phyloP scores from a whole-genome alignment of 2,888 invertebrate genomes.

The Ypsolopha scabrella region DNA sequence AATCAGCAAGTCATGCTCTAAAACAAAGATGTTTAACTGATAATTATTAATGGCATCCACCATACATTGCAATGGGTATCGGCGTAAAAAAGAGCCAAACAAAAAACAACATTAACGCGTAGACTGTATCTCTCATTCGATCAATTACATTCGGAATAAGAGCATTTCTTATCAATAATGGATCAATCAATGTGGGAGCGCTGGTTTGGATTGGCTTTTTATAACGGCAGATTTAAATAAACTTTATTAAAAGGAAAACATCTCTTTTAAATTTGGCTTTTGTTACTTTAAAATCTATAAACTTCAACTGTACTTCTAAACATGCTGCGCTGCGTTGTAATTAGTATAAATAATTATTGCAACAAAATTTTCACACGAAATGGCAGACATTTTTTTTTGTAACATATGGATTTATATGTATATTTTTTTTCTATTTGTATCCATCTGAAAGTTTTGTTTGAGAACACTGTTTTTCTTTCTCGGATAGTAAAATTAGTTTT shows the following conservation, averaged over 20 bases:
- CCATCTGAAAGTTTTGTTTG: too few relatives aligned
- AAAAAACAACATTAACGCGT: conserved; percentile 49
- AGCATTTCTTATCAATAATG: conserved; percentile 65
- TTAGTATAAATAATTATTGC: background rate
- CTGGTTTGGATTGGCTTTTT: conserved; percentile 20
- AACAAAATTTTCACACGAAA: too few relatives aligned
- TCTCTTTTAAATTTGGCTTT: background rate
- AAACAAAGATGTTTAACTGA: conserved; percentile 52
- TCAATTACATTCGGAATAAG: conserved; percentile 64
- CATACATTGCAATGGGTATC: background rate
- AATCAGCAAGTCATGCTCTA: conserved; percentile 30
- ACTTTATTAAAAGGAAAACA: background rate
- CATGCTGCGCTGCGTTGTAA: background rate
- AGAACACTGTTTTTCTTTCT: too few relatives aligned
- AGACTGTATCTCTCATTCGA: conserved; percentile 50
- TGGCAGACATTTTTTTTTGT: too few relatives aligned
- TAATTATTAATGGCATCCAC: conserved; percentile 42
- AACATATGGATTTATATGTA: too few relatives aligned
- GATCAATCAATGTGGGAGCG: conserved; percentile 46
- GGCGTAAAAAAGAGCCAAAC: conserved; percentile 28
- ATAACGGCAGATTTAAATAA: conserved; percentile 1
- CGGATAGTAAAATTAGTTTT: too few relatives aligned
- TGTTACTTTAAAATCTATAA: background rate
- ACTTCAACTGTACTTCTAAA: background rate
- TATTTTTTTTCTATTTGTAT: too few relatives aligned